A percentile compares a stretch with the other conserved stretches of the same genome.
Evolutionary conservation across 2,797 vertebrate genomes (phyloP).

Genomic region (Aythya fuligula): DNA sequence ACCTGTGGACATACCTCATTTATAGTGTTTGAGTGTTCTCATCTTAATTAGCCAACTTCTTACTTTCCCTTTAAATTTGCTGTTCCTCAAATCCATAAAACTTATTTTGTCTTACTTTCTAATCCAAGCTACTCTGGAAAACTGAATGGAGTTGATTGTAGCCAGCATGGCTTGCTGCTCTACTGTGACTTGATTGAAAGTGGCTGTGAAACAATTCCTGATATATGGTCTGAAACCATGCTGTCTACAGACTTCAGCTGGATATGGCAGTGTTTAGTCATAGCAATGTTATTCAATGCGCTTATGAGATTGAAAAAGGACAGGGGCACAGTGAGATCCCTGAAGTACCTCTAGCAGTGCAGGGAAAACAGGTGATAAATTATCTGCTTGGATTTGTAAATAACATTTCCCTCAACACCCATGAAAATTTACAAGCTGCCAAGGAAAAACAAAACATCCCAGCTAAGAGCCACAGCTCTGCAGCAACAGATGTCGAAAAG

Average conservation of each 20-base stretch:
- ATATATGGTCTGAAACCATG: background rate
- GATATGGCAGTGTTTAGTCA: background rate
- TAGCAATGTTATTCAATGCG: background rate
- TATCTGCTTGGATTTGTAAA: slow-evolving; percentile 4
- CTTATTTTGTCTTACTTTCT: background rate
- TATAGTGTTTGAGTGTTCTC: background rate
- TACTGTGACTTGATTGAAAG: background rate
- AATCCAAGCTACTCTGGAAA: background rate
- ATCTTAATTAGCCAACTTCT: background rate
- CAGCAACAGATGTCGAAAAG: slow-evolving; percentile 39
- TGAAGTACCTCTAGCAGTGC: background rate
- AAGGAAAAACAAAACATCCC: slow-evolving; percentile 57
- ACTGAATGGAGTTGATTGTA: background rate
- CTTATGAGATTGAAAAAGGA: background rate
- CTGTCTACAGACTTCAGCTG: background rate
- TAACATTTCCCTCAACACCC: background rate
- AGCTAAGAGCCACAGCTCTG: slow-evolving; percentile 51
- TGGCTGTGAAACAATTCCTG: slow-evolving; percentile 15
- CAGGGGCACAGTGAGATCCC: background rate
- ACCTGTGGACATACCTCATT: background rate
- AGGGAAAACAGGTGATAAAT: background rate
- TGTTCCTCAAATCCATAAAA: background rate
- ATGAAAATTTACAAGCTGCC: slow-evolving; percentile 27
- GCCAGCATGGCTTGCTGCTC: background rate
- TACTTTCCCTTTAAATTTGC: background rate